Evolutionary conservation across 2,888 invertebrate species (phyloP).

Genomic region (Drosophila pegasa): DNA sequence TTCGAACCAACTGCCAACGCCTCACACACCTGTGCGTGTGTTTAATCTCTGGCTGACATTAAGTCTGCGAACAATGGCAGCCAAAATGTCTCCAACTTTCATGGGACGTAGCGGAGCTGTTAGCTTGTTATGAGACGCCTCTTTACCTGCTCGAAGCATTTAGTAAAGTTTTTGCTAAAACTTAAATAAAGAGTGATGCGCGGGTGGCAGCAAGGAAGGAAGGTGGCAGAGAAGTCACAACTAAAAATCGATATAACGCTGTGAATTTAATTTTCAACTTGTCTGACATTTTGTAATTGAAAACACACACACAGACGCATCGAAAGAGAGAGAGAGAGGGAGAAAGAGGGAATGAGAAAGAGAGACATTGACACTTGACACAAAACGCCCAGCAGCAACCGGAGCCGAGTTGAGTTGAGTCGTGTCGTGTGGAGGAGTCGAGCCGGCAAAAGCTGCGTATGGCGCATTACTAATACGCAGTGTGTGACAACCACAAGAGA

Average conservation of each 20-base stretch:
- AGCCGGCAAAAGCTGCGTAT: conserved; percentile 65
- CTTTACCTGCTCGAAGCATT: conserved; percentile 64
- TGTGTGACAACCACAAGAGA: conserved; percentile 81
- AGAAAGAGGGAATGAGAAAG: neutral
- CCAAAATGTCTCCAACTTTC: conserved; percentile 58
- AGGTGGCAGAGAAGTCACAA: neutral
- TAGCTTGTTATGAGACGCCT: conserved; percentile 58
- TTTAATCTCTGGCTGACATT: conserved; percentile 71
- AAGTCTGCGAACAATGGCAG: conserved; percentile 57
- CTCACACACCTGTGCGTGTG: conserved; percentile 23
- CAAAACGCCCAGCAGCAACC: conserved; percentile 46
- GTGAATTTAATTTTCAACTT: conserved; percentile 79
- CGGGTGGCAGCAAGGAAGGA: too few relatives aligned
- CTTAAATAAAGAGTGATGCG: conserved; percentile 46
- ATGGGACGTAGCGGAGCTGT: conserved; percentile 21
- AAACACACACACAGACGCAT: conserved; percentile 41
- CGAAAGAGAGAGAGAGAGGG: conserved; percentile 18
- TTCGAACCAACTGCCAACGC: conserved; percentile 41
- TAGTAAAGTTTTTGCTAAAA: conserved; percentile 60
- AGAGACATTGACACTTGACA: conserved; percentile 71
- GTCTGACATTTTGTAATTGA: conserved; percentile 80
- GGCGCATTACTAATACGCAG: conserved; percentile 81
- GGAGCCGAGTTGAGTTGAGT: conserved; percentile 13
- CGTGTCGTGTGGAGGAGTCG: conserved; percentile 7
- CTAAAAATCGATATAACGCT: conserved; percentile 55